These are phyloP conservation scores for Rhyacophila brunnea DNA, from an alignment of 1,140 invertebrate species.

Conservation along the genomic window DNA sequence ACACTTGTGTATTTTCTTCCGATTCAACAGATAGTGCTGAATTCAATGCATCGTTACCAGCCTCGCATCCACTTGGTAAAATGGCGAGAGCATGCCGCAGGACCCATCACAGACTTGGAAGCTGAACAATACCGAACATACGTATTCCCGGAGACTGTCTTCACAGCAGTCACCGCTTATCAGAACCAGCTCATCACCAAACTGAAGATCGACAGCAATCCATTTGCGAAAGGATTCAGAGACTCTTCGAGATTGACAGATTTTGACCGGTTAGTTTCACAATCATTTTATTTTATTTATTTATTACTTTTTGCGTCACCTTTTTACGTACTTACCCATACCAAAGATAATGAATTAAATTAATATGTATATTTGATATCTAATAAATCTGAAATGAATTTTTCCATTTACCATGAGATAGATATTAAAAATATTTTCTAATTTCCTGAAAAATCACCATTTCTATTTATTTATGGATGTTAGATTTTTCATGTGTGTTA, in stretches of 20 bases:
- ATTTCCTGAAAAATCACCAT: too few species aligned
- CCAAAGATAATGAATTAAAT: background rate
- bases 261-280: conserved; percentile 66
- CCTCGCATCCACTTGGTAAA: conserved; percentile 90
- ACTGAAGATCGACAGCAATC: conserved; percentile 93
- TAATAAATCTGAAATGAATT: background rate
- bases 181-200: conserved; percentile 97
- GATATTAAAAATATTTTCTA: too few species aligned
- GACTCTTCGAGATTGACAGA: conserved; percentile 92
- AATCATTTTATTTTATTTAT: background rate
- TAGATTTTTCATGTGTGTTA: too few species aligned
- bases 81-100: conserved; percentile 47
- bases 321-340: background rate
- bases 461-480: too few species aligned
- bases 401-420: too few species aligned
- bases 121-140: conserved; percentile 81
- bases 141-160: conserved; percentile 95
- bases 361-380: too few species aligned
- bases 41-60: conserved; percentile 99
- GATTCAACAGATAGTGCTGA: conserved; percentile 88
- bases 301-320: background rate
- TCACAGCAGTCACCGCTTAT: conserved; percentile 98
- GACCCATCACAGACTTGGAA: conserved; percentile 71
- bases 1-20: too few species aligned
- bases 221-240: conserved; percentile 91